These are phyloP conservation scores for Leucoptera coffeella DNA, from an alignment of 2,888 invertebrate species.

Conservation along the genomic window DNA sequence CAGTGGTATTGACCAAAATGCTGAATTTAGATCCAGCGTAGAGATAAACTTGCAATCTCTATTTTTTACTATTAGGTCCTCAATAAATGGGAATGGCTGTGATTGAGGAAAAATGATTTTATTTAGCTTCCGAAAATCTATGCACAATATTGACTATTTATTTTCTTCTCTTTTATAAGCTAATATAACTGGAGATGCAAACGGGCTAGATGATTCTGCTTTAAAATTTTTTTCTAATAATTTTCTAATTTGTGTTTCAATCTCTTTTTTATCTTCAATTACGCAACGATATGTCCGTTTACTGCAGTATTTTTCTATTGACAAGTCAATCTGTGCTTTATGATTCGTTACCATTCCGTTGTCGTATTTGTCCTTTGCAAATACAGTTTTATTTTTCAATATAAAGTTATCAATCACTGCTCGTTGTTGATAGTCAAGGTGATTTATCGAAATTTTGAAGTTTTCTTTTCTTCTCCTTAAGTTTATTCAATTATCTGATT, in stretches of 20 bases:
- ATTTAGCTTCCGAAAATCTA: slow-evolving; percentile 6
- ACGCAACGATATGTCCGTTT: neutral
- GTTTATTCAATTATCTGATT: too few species aligned
- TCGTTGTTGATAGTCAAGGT: slow-evolving; percentile 1
- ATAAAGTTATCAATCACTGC: slow-evolving; percentile 3
- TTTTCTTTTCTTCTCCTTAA: neutral
- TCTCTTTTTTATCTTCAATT: neutral
- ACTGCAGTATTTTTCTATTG: slow-evolving; percentile 1
- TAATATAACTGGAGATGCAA: slow-evolving; percentile 1
- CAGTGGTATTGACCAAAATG: slow-evolving; percentile 15
- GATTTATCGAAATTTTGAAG: neutral
- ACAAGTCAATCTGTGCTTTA: slow-evolving; percentile 5
- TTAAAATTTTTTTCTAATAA: slow-evolving; percentile 1
- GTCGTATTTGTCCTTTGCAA: slow-evolving; percentile 3
- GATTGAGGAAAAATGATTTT: slow-evolving; percentile 11
- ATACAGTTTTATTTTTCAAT: slow-evolving; percentile 1
- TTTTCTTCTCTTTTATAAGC: slow-evolving; percentile 1
- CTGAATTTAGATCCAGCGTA: slow-evolving; percentile 13
- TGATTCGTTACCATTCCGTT: slow-evolving; percentile 4
- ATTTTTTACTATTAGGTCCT: slow-evolving; percentile 11
- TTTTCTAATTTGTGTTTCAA: neutral
- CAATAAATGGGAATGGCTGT: slow-evolving; percentile 12
- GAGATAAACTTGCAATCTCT: slow-evolving; percentile 11
- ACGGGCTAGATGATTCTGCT: slow-evolving; percentile 1
- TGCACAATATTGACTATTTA: neutral